phyloP scores from a whole-genome alignment of 2,888 invertebrate genomes.

The Dasypogon diadema region DNA sequence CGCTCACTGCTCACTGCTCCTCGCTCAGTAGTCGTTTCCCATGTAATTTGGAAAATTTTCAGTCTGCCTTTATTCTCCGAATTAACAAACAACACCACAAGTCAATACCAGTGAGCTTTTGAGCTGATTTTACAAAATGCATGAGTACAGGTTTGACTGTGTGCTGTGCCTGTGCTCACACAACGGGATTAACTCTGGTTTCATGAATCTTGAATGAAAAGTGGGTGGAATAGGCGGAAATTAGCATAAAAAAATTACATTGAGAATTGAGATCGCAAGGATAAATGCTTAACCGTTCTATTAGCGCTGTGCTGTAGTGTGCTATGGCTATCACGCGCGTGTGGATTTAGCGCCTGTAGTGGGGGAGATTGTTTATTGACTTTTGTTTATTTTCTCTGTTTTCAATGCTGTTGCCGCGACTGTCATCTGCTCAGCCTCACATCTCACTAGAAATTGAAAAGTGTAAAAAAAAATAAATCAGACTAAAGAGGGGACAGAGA shows the following conservation, averaged over 20 bases:
- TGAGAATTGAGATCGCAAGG: conserved; percentile 31
- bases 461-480: not conserved
- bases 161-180: too few relatives aligned
- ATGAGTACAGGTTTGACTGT: too few relatives aligned
- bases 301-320: not conserved
- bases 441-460: not conserved
- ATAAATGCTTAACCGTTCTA: conserved; percentile 13
- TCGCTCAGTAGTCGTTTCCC: too few relatives aligned
- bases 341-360: too few relatives aligned
- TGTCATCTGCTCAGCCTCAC: not conserved
- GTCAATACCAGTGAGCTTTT: conserved; percentile 47
- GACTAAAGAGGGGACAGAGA: too few relatives aligned
- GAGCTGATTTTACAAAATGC: too few relatives aligned
- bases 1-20: too few relatives aligned
- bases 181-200: conserved; percentile 58
- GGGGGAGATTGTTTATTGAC: too few relatives aligned
- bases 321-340: too few relatives aligned
- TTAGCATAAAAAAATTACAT: conserved; percentile 38
- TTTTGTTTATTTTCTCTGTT: conserved; percentile 32
- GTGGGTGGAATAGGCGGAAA: conserved; percentile 53
- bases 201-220: conserved; percentile 54
- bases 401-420: conserved; percentile 14
- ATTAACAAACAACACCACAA: conserved; percentile 9
- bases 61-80: not conserved
- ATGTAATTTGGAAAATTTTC: too few relatives aligned